phyloP scores from a whole-genome alignment of 2,113 vertebrate species.

The Hiodon tergisus region DNA sequence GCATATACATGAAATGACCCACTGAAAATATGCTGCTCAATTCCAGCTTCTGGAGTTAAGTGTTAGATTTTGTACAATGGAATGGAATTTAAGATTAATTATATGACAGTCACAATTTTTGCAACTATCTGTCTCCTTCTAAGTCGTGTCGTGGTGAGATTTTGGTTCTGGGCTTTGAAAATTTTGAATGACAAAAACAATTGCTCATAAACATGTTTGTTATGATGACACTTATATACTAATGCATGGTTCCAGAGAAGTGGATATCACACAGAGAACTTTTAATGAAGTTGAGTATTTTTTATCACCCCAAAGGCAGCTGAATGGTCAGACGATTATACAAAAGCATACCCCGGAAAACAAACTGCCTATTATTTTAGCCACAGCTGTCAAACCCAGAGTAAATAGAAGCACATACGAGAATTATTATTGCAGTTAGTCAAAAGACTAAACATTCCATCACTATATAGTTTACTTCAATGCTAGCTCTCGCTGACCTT shows the following conservation, averaged over 20 bases:
- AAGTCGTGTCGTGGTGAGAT: neutral
- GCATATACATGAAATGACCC: too few species aligned
- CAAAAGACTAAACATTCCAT: conserved; percentile 60
- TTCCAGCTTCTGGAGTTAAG: too few species aligned
- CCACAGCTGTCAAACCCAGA: conserved; percentile 46
- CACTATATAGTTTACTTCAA: conserved; percentile 54
- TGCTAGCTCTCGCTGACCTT: conserved; percentile 51
- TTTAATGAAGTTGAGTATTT: conserved; percentile 37
- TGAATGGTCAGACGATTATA: conserved; percentile 33
- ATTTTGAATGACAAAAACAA: neutral
- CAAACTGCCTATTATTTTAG: conserved; percentile 61
- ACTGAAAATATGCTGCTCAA: too few species aligned
- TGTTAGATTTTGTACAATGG: too few species aligned
- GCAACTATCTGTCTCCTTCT: too few species aligned
- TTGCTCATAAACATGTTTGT: neutral
- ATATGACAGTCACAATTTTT: too few species aligned
- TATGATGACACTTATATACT: conserved; percentile 3
- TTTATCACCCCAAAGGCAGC: conserved; percentile 17
- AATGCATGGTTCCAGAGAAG: neutral
- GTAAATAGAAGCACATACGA: conserved; percentile 43
- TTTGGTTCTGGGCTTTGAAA: neutral
- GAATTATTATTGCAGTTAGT: conserved; percentile 64
- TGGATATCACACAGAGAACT: conserved; percentile 15
- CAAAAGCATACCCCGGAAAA: conserved; percentile 41
- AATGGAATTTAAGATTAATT: too few species aligned